Conservation (phyloP, 92 coral and sea anemone genomes). For the Palythoa grandiflora region DNA sequence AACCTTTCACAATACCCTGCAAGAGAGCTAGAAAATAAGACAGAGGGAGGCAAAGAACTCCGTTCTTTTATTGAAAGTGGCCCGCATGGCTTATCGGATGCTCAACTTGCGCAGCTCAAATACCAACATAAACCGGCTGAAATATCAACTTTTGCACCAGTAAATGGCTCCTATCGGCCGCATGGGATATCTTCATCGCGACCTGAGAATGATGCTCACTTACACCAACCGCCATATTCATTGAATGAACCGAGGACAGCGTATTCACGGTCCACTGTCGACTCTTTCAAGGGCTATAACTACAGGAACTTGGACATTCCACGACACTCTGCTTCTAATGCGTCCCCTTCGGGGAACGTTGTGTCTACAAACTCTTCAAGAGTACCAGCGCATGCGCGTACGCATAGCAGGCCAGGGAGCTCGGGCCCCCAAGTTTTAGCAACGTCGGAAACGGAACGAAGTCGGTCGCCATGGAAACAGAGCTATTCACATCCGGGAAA, state of each 20-base stretch:
- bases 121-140: constrained; percentile 40
- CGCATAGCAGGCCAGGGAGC: constrained; percentile 19
- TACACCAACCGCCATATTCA: constrained; percentile 19
- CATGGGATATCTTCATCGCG: constrained; percentile 6
- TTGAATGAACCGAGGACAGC: constrained; percentile 44
- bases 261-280: constrained; percentile 15
- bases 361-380: not conserved
- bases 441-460: constrained; percentile 27
- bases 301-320: constrained; percentile 37
- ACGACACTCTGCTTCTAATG: constrained; percentile 21
- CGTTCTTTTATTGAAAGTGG: constrained; percentile 4
- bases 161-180: constrained; percentile 30
- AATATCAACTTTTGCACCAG: constrained; percentile 13
- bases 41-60: constrained; percentile 26
- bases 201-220: not conserved
- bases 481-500: not conserved
- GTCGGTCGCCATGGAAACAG: constrained; percentile 48
- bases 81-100: constrained; percentile 33
- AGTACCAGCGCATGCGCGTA: constrained; percentile 2
- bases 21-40: constrained; percentile 15
- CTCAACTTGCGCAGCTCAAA: constrained; percentile 27
- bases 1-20: not conserved
- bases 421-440: constrained; percentile 20
- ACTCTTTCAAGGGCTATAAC: constrained; percentile 12
- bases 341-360: constrained; percentile 9